Evolutionary conservation across 2,888 invertebrate species (phyloP), one percentile per base, ranked within the genome.

Genomic region (Trimorus sp.): DNA sequence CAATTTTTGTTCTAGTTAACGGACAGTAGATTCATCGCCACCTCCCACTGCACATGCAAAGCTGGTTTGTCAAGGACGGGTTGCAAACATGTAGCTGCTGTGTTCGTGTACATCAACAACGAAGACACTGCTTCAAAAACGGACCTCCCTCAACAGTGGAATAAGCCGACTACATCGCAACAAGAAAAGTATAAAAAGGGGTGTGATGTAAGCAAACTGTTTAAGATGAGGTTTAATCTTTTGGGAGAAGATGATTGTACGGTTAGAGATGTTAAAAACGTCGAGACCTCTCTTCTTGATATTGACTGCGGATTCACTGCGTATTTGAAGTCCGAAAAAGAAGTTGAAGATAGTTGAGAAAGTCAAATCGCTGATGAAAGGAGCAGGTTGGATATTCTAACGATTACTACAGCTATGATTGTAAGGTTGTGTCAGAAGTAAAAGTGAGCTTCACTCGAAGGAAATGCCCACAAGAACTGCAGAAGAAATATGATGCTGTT

Each of bases 61-160:
- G 65, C 65, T 37, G 65, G 65, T 5, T 49, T 65, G 14, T 65
- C 51, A 7, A 8, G 0, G 2, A 8, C 3, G 7, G 65, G 65
- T n/a, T 65, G 49, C 12, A 65, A 65, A 14, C 65, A 65, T 14
- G 14, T 7, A 16, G 65, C 65, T 15, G 51, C 65, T 14, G 37
- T 49, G 4, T 49, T 36, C 9, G 1, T 51, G 7, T 65, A n/a
- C 40, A 36, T 65, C 9, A 49, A 65, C n/a, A 12, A 51, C 5
- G 65, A 65, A 16, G 38, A 53, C n/a, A 38, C 66, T 16, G 16
- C 8, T 7, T 66, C 66, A 40, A 66, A 66, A 66, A 66, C 53
- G 14, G 53, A 66, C 53, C 40, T 16, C 2, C 66, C 66, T 9
- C 66, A 66, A 14, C 40, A 40, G 16, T 66, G 66, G 66, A 49